A percentile compares a stretch with the other conserved stretches of the same genome.
Evolutionary conservation across 2,113 vertebrate species (phyloP).

Genomic region (Pimephales promelas): DNA sequence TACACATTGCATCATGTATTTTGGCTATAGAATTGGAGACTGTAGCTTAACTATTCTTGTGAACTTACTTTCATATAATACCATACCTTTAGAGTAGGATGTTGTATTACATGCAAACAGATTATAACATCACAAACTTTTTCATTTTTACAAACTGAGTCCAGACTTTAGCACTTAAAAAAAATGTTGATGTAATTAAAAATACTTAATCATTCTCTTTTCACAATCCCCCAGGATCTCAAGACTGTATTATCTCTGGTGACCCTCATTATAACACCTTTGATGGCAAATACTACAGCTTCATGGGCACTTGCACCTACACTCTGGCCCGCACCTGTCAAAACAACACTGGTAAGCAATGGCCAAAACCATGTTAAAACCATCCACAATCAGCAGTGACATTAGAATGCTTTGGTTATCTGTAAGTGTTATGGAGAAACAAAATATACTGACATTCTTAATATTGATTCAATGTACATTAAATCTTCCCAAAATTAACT

Average conservation of each 20-base stretch:
- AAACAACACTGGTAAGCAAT: slow-evolving; percentile 69
- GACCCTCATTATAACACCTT: slow-evolving; percentile 88
- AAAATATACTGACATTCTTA: not conserved
- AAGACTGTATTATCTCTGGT: slow-evolving; percentile 81
- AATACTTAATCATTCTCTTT: not conserved
- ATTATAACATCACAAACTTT: not conserved
- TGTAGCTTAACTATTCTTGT: not conserved
- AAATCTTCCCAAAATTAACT: not conserved
- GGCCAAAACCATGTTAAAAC: not conserved
- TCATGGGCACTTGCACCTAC: slow-evolving; percentile 89
- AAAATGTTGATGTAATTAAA: not conserved
- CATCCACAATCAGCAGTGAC: not conserved
- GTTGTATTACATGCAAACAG: no score
- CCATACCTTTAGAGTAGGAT: no score
- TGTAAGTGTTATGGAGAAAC: not conserved
- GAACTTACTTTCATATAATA: no score
- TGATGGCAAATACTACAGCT: slow-evolving; percentile 78
- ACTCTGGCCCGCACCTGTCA: slow-evolving; percentile 74
- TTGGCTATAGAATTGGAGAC: not conserved
- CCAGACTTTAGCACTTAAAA: not conserved
- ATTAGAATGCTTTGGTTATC: not conserved
- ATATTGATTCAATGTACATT: not conserved
- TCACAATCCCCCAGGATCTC: slow-evolving; percentile 61
- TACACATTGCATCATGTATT: not conserved
- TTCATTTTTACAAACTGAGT: no score